Evolutionary conservation across 2,113 vertebrate species (phyloP).

Genomic region (Struthidea cinerea): DNA sequence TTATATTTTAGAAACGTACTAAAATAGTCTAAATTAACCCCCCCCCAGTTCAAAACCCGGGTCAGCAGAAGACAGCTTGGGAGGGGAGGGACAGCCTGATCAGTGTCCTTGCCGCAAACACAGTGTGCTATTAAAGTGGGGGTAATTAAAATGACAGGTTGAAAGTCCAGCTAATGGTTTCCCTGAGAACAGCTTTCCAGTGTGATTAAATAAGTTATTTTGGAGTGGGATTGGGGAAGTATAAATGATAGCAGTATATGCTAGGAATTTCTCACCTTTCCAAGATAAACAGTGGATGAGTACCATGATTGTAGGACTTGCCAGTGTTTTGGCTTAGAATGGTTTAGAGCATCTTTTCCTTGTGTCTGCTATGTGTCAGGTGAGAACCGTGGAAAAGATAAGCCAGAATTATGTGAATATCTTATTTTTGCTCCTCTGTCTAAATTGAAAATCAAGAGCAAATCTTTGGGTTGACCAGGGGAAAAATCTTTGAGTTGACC

Average conservation of each 20-base stretch:
- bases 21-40: not conserved
- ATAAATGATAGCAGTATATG: not conserved
- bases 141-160: not conserved
- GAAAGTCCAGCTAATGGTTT: not conserved
- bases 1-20: not conserved
- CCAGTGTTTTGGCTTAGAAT: not conserved
- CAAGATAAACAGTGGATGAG: not conserved
- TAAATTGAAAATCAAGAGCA: not conserved
- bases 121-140: not conserved
- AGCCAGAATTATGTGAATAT: not conserved
- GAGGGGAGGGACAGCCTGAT: not conserved
- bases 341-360: not conserved
- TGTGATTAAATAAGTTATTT: not conserved
- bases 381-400: not conserved
- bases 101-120: not conserved
- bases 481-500: not conserved
- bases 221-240: not conserved
- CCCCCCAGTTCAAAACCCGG: not conserved
- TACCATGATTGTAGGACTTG: not conserved
- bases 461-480: not conserved
- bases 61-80: not conserved
- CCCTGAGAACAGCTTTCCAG: not conserved
- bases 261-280: slow-evolving; percentile 36
- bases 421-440: not conserved
- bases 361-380: not conserved